A percentile compares a stretch with the other conserved stretches of the same genome.
Conservation (phyloP, 2,888 invertebrate genomes). For the Idaea aversata region DNA sequence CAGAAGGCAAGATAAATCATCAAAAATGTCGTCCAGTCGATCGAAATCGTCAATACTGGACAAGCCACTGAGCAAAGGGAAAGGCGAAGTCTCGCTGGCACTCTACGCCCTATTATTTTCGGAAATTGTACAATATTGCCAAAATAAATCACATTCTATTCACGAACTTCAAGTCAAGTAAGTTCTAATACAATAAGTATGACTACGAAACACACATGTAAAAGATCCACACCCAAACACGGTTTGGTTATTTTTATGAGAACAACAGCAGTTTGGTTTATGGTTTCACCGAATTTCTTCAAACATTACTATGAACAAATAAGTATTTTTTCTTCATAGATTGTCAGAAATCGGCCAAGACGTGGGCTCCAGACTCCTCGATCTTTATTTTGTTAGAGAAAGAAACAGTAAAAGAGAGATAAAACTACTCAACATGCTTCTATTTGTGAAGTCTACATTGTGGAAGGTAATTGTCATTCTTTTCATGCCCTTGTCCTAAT, state of each 20-base stretch:
- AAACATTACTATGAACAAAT: not conserved
- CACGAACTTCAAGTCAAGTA: constrained; percentile 97
- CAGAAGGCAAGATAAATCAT: not conserved
- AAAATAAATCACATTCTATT: constrained; percentile 96
- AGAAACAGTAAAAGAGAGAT: constrained; percentile 96
- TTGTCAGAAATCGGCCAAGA: constrained; percentile 96
- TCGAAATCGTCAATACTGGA: constrained; percentile 91
- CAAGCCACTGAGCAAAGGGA: constrained; percentile 94
- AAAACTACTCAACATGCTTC: constrained; percentile 94
- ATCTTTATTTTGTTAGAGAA: constrained; percentile 96
- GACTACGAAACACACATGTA: not conserved
- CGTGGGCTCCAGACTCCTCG: constrained; percentile 95
- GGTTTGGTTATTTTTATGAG: too few species aligned
- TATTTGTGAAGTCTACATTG: constrained; percentile 96
- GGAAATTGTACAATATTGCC: constrained; percentile 98
- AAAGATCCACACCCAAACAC: too few species aligned
- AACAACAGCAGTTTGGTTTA: too few species aligned
- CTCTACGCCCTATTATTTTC: constrained; percentile 97
- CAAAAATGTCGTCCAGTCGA: constrained; percentile 73
- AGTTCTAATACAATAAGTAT: constrained; percentile 41
- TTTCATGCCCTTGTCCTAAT: too few species aligned
- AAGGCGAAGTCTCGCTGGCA: constrained; percentile 94
- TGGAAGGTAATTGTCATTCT: constrained; percentile 88
- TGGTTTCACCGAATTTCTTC: too few species aligned
- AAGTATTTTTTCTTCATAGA: constrained; percentile 73